These are phyloP conservation scores for Rattus rattus DNA, from an alignment of 2,113 vertebrate species.

Conservation along the genomic window DNA sequence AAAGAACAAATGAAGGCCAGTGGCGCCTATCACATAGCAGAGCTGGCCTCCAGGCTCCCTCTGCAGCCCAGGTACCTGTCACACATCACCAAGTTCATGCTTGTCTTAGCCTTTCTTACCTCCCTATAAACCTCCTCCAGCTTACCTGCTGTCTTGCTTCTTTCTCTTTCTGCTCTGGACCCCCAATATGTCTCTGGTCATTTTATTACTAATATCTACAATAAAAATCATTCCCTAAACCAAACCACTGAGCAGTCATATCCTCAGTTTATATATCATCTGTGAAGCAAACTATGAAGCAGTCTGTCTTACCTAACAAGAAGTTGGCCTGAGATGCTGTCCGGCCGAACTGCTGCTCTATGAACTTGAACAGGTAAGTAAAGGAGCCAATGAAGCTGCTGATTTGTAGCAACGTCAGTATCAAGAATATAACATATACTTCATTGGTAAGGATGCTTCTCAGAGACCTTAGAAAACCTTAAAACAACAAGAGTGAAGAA, in stretches of 20 bases:
- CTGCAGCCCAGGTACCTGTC: neutral
- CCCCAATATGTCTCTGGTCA: too few relatives aligned
- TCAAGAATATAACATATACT: constrained; percentile 87
- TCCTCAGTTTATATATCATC: accelerated
- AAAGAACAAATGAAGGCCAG: neutral
- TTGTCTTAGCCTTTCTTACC: neutral
- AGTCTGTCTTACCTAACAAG: constrained; percentile 89
- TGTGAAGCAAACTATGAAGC: neutral
- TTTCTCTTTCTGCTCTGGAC: neutral
- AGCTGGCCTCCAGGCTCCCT: neutral
- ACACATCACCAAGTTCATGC: neutral
- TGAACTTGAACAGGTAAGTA: constrained; percentile 93
- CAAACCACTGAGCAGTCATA: neutral
- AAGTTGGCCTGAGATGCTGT: constrained; percentile 92
- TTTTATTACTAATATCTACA: too few relatives aligned
- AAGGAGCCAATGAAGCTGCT: constrained; percentile 89
- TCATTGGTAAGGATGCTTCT: constrained; percentile 90
- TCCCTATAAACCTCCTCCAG: neutral
- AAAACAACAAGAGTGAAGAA: constrained; percentile 62
- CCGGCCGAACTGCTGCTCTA: constrained; percentile 95
- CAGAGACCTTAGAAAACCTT: constrained; percentile 91
- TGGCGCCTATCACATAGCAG: too few relatives aligned
- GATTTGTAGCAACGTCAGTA: constrained; percentile 86
- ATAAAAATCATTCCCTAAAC: neutral
- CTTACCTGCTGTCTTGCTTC: neutral